Conservation (phyloP, 1,140 invertebrate genomes). For the Tetragonula clypearis region DNA sequence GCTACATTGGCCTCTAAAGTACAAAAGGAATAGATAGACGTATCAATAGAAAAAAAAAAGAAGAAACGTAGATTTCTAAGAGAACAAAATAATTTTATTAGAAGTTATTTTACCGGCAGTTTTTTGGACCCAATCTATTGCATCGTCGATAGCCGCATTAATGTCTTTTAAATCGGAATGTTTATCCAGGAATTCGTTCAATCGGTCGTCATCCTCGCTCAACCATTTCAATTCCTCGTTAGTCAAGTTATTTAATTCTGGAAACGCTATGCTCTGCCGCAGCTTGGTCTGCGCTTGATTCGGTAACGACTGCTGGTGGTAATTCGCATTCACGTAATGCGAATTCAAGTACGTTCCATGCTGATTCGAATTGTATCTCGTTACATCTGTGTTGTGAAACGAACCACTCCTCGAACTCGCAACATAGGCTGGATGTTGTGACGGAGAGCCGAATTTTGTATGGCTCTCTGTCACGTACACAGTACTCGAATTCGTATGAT, state of each 20-base stretch:
- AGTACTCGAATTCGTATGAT: constrained; percentile 74
- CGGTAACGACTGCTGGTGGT: constrained; percentile 60
- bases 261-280: constrained; percentile 78
- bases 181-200: constrained; percentile 88
- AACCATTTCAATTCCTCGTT: constrained; percentile 87
- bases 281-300: constrained; percentile 58
- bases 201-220: constrained; percentile 85
- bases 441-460: constrained; percentile 62
- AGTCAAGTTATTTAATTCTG: constrained; percentile 86
- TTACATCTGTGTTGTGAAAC: constrained; percentile 66
- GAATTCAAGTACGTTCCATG: constrained; percentile 72
- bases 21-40: background rate
- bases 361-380: constrained; percentile 73
- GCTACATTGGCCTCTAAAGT: constrained; percentile 85
- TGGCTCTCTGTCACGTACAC: constrained; percentile 66
- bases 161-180: constrained; percentile 86
- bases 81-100: background rate
- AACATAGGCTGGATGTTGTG: constrained; percentile 69
- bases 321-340: constrained; percentile 69
- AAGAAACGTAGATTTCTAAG: background rate
- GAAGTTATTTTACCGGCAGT: constrained; percentile 84
- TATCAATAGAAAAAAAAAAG: no score
- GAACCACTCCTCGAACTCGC: constrained; percentile 61
- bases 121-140: constrained; percentile 87
- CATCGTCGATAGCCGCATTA: constrained; percentile 86